These are phyloP conservation scores for Enteromius viviparus DNA, from an alignment of 2,797 vertebrate genomes.

Conservation along the genomic window DNA sequence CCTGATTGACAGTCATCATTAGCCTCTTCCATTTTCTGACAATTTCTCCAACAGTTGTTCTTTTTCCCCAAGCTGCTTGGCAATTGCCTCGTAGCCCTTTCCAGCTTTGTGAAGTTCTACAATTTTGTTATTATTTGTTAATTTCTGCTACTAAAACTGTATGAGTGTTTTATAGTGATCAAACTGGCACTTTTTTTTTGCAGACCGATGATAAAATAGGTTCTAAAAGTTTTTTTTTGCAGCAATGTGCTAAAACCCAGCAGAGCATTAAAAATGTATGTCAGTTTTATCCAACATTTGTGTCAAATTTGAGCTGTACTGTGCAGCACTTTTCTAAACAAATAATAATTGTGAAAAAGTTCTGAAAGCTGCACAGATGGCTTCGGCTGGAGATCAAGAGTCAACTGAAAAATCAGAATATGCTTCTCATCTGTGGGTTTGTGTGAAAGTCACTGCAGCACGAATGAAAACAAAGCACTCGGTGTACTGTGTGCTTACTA, in stretches of 20 bases:
- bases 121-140: too few species aligned
- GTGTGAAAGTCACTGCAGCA: neutral
- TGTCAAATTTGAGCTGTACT: neutral
- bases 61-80: too few species aligned
- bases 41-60: too few species aligned
- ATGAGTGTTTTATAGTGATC: neutral
- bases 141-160: neutral
- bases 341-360: neutral
- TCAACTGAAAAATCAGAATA: neutral
- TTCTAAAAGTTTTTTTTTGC: neutral
- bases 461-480: constrained; percentile 3
- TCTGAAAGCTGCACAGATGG: constrained; percentile 5
- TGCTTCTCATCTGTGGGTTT: neutral
- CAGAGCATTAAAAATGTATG: neutral
- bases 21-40: too few species aligned
- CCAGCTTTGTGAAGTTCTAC: too few species aligned
- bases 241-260: neutral
- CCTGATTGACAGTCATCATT: too few species aligned
- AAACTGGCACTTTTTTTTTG: neutral
- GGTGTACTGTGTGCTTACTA: constrained; percentile 46
- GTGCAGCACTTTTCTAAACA: neutral
- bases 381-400: neutral
- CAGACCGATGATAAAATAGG: neutral
- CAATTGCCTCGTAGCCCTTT: too few species aligned
- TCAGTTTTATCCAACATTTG: neutral